phyloP scores from a whole-genome alignment of 2,113 vertebrate species.

The Motacilla tschutschensis region DNA sequence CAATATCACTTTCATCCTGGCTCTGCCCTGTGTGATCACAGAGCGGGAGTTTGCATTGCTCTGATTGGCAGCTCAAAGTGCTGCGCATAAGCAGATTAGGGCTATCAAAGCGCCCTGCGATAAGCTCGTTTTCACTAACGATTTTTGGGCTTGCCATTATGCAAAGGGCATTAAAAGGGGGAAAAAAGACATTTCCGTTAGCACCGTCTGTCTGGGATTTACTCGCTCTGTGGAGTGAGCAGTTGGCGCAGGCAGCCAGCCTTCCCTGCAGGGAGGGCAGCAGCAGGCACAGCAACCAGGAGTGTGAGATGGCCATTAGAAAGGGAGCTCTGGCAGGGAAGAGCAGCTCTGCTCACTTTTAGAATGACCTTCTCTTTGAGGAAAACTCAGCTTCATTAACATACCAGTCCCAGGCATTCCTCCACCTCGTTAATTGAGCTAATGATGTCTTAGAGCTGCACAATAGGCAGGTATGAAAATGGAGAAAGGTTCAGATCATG shows the following conservation, averaged over 20 bases:
- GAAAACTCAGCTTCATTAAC: conserved; percentile 44
- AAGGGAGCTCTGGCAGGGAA: conserved; percentile 20
- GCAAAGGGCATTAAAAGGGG: conserved; percentile 62
- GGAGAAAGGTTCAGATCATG: conserved; percentile 3
- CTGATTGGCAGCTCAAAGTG: conserved; percentile 65
- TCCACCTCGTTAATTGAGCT: conserved; percentile 35
- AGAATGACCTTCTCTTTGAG: conserved; percentile 54
- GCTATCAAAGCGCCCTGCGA: conserved; percentile 62
- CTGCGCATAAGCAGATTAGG: conserved; percentile 66
- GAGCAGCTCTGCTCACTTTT: conserved; percentile 17
- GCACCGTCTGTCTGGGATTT: conserved; percentile 61
- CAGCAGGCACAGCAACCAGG: background rate
- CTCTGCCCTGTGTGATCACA: conserved; percentile 47
- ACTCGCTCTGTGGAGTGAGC: conserved; percentile 22
- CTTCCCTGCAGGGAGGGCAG: conserved; percentile 12
- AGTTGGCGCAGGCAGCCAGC: conserved; percentile 39
- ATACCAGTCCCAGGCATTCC: conserved; percentile 17
- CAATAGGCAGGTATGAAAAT: conserved; percentile 8
- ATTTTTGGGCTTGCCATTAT: conserved; percentile 64
- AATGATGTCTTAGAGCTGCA: conserved; percentile 16
- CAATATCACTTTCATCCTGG: conserved; percentile 57
- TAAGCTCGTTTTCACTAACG: conserved; percentile 67
- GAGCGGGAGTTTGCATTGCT: conserved; percentile 33
- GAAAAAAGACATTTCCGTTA: conserved; percentile 51
- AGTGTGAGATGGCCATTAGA: conserved; percentile 32